Evolutionary conservation across 2,797 vertebrate genomes (phyloP), one percentile per base, ranked within the genome.

Genomic region (Platyrinchus mystaceus): DNA sequence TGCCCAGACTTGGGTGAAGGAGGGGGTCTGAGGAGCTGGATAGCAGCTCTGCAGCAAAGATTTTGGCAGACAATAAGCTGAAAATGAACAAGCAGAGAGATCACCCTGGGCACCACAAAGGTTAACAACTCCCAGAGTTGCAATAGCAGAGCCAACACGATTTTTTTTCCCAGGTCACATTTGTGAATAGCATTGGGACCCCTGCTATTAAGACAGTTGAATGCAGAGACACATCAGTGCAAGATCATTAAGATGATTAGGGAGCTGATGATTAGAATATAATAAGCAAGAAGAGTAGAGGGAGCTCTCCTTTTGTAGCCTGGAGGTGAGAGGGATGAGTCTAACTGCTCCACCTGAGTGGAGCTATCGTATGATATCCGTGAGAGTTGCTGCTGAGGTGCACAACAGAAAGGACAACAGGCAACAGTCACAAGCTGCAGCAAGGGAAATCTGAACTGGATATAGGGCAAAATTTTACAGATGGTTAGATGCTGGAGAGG

Each of bases 111-210:
- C 23, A 27, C 59, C 2, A 1, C 4, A 27, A 62, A 67, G 26
- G 32, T 47, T 49, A 87, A 9, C 30, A 67, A 4, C 69, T 28
- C 3, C 22, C 3, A 0, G 8, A 16, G 13, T 3, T 43, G 36
- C 3, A 1, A n/a, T 0, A 26, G 62, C 74, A 68, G 3, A 70
- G 70, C 37, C 84, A 81, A 53, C 22, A 59, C 17, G 32, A 39
- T 10, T 27, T 66, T 8, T 44, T 2, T 5, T 32, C 39, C 19
- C 32, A 23, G 24, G 26, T 60, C 53, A 49, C 49, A 37, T 21
- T 18, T 30, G 34, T 20, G 62, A 44, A 36, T 60, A 69, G 36
- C 47, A 69, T 1, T 53, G 59, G 16, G 41, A 79, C 10, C 26
- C 34, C 44, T 53, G 62, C 16, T 47, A 19, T 39, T 16, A 37